Evolutionary conservation across 2,888 invertebrate genomes (phyloP).

Genomic region (Sericinus montela): DNA sequence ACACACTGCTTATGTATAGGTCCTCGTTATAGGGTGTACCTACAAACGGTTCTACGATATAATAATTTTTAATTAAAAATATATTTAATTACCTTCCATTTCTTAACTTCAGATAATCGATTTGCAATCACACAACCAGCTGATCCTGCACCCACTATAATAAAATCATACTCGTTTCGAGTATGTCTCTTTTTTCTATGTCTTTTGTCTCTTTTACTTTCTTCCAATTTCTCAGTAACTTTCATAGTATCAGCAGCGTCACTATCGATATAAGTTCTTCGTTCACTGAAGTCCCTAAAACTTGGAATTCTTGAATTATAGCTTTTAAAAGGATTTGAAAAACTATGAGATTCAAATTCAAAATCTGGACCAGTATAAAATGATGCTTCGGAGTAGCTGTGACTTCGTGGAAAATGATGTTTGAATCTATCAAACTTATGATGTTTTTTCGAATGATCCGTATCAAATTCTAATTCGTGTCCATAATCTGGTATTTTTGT

Average conservation of each 20-base stretch:
- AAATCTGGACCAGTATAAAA: slow-evolving; percentile 37
- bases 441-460: slow-evolving; percentile 17
- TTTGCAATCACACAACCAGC: slow-evolving; percentile 84
- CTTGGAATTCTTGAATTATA: neutral
- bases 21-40: no score
- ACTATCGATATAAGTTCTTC: slow-evolving; percentile 36
- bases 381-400: slow-evolving; percentile 34
- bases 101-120: slow-evolving; percentile 79
- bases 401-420: slow-evolving; percentile 38
- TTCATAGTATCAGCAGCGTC: slow-evolving; percentile 41
- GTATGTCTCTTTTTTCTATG: slow-evolving; percentile 41
- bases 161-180: slow-evolving; percentile 77
- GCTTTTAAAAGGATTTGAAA: slow-evolving; percentile 25
- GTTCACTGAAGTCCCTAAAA: slow-evolving; percentile 17
- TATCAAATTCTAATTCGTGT: neutral
- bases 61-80: no score
- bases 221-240: slow-evolving; percentile 26
- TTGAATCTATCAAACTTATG: slow-evolving; percentile 21
- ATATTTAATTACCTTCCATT: slow-evolving; percentile 71
- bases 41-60: no score
- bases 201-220: slow-evolving; percentile 26
- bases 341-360: slow-evolving; percentile 31
- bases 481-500: neutral
- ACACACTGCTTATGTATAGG: no score
- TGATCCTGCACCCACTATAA: slow-evolving; percentile 83